Evolutionary conservation across 2,797 vertebrate species (phyloP).

Genomic region (Melanotaenia pygmaea): DNA sequence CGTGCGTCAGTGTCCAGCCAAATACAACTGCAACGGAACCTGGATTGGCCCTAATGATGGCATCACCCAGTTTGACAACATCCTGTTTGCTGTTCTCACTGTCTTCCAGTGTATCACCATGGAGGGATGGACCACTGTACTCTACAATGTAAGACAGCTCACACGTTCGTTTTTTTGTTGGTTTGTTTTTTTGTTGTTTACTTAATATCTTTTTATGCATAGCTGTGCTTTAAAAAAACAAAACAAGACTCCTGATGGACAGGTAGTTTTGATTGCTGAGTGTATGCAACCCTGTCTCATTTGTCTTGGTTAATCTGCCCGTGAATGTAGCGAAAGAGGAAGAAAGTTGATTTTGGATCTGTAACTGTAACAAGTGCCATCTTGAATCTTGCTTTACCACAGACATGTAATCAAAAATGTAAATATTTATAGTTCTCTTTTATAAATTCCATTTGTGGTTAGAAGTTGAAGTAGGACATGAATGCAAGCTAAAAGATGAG

Average conservation of each 20-base stretch:
- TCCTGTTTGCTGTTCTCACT: slow-evolving; percentile 96
- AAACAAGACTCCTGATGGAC: background rate
- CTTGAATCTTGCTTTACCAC: too few relatives aligned
- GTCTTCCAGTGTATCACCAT: slow-evolving; percentile 99
- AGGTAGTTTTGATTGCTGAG: background rate
- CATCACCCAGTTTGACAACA: slow-evolving; percentile 99
- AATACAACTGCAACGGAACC: slow-evolving; percentile 85
- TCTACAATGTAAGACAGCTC: slow-evolving; percentile 89
- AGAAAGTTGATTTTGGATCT: too few relatives aligned
- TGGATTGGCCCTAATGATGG: slow-evolving; percentile 98
- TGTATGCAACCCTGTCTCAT: background rate
- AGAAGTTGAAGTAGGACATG: background rate
- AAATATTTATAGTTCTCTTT: background rate
- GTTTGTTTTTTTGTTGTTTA: background rate
- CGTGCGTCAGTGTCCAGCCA: slow-evolving; percentile 87
- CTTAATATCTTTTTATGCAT: too few relatives aligned
- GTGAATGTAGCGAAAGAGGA: too few relatives aligned
- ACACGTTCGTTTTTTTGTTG: slow-evolving; percentile 15
- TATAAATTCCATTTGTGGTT: background rate
- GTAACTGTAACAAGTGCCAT: too few relatives aligned
- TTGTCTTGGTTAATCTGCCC: too few relatives aligned
- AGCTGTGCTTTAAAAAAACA: too few relatives aligned
- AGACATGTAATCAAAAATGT: too few relatives aligned
- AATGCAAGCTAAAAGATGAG: too few relatives aligned
- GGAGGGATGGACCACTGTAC: slow-evolving; percentile 98